Base-by-base conservation (phyloP, 2,888 invertebrate genomes). In the Agriopis leucophaearia region DNA sequence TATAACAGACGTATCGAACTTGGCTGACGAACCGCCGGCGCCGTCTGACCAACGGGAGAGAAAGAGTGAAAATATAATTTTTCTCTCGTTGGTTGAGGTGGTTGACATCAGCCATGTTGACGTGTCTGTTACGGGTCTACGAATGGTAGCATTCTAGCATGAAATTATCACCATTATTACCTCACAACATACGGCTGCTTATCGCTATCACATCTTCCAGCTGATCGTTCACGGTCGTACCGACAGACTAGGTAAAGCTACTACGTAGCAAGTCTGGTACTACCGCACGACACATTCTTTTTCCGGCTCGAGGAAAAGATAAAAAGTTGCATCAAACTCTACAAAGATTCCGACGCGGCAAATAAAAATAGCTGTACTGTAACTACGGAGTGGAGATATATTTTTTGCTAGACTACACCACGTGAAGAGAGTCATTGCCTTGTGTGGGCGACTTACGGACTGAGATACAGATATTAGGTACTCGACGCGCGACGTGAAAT, bases 201-300 rank as follows among this genome's bases (percentile, higher is more conserved):
- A 18, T 55, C n/a, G 16, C 42, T 55, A 55, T 40, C 42, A 55
- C 55, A 6, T 45, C 45, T 18, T 8, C 45, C 54, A 61, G 52
- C 52, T 54, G 62, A 45, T 62, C 62, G 47, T 54, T 54, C 62
- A 62, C 54, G 62, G 62, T 36, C 62, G 16, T 16, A 12, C 18
- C 18, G 1, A 27, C 27, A 27, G n/a, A n/a, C n/a, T n/a, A n/a
- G n/a, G n/a, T n/a, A n/a, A n/a, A n/a, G n/a, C n/a, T n/a, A n/a
- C n/a, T n/a, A n/a, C n/a, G n/a, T n/a, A n/a, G n/a, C n/a, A n/a
- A n/a, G n/a, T n/a, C n/a, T n/a, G n/a, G n/a, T n/a, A n/a, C n/a
- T 27, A 27, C 16, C 54, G 45, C 52, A 54, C 54, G 62, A 42
- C 18, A 13, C 16, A 44, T 42, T 27, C 8, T 55, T 55, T 42